These are phyloP conservation scores for Peromyscus aztecus DNA, from an alignment of 2,797 vertebrate genomes.

Conservation along the genomic window DNA sequence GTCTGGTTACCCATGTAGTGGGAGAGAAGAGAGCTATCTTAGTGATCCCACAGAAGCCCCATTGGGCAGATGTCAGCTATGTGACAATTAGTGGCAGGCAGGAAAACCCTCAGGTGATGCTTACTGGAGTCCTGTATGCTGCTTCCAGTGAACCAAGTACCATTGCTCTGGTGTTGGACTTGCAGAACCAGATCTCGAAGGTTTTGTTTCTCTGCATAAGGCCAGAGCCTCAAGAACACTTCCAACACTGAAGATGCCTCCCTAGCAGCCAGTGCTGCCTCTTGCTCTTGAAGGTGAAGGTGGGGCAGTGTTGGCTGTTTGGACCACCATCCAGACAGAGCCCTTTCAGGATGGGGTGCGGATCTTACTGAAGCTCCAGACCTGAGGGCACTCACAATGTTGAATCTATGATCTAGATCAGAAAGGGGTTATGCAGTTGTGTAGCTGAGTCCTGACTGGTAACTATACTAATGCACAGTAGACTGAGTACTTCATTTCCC, in stretches of 20 bases:
- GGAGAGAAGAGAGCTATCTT: not conserved
- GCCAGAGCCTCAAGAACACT: not conserved
- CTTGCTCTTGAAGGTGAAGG: not conserved
- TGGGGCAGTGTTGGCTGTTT: not conserved
- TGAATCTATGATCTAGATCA: not conserved
- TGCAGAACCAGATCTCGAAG: not conserved
- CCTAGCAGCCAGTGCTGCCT: not conserved
- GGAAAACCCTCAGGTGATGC: not conserved
- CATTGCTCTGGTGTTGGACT: not conserved
- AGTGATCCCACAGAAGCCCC: not conserved
- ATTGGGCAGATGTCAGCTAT: not conserved
- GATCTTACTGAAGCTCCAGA: not conserved
- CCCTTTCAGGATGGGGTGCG: not conserved
- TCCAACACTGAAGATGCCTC: not conserved
- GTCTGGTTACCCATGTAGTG: not conserved
- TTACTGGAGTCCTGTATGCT: not conserved
- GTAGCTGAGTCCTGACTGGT: not conserved
- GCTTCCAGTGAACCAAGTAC: not conserved
- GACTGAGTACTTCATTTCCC: not conserved
- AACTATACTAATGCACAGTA: not conserved
- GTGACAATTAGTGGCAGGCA: not conserved
- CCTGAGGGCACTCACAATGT: not conserved
- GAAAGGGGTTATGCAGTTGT: not conserved
- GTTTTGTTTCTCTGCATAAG: constrained; percentile 8
- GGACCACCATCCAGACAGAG: not conserved